phyloP scores from a whole-genome alignment of 1,140 invertebrate genomes.

The Liolophura sinensis region DNA sequence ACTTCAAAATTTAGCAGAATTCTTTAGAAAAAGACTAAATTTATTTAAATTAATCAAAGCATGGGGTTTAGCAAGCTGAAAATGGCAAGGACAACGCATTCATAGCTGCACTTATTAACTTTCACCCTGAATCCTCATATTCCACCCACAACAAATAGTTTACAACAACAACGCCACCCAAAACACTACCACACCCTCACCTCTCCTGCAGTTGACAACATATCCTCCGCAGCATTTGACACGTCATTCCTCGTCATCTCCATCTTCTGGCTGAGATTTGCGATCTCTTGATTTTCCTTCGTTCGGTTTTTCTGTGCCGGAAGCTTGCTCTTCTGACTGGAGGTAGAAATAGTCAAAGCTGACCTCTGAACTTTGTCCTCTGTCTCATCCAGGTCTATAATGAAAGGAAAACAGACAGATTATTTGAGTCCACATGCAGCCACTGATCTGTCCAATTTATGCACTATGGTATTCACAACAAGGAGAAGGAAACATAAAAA shows the following conservation, averaged over 20 bases:
- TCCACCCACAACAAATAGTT: not conserved
- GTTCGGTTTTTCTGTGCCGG: constrained; percentile 10
- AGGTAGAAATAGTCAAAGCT: not conserved
- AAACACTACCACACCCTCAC: constrained; percentile 13
- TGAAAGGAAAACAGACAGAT: not conserved
- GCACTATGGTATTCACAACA: too few species aligned
- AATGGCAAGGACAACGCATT: constrained; percentile 24
- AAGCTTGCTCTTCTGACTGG: not conserved
- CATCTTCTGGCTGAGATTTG: constrained; percentile 35
- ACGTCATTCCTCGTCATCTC: constrained; percentile 30
- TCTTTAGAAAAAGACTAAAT: not conserved
- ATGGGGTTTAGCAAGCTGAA: constrained; percentile 7
- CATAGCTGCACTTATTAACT: constrained; percentile 26
- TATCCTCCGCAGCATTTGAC: constrained; percentile 30
- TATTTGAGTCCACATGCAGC: not conserved
- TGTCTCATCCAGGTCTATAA: not conserved
- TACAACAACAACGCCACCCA: constrained; percentile 4
- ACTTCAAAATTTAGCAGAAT: not conserved
- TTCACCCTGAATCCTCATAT: constrained; percentile 19
- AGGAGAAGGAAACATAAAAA: too few species aligned
- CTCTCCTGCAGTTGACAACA: constrained; percentile 34
- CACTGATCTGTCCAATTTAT: too few species aligned
- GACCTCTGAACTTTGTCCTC: not conserved
- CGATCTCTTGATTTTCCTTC: constrained; percentile 21
- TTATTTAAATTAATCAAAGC: constrained; percentile 22